phyloP scores from a whole-genome alignment of 2,113 vertebrate species.

The Scolopax mira region DNA sequence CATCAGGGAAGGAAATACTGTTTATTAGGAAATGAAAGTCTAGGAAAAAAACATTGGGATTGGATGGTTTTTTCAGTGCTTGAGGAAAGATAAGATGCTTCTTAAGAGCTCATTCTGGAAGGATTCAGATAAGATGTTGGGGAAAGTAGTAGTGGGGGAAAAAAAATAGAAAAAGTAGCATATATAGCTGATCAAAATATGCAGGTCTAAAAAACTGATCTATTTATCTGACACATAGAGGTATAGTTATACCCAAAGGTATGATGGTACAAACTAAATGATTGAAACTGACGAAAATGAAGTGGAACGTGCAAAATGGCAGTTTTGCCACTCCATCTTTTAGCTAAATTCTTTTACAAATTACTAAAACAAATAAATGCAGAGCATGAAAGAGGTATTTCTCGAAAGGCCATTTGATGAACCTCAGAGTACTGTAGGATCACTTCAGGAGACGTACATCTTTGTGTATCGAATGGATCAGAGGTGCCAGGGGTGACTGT shows the following conservation, averaged over 20 bases:
- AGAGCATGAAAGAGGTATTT: background rate
- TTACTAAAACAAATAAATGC: background rate
- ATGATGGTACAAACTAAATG: background rate
- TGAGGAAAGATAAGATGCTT: background rate
- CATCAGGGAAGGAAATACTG: background rate
- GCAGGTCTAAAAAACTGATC: background rate
- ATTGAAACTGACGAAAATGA: background rate
- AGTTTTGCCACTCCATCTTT: background rate
- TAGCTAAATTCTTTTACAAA: background rate
- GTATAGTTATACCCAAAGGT: no score
- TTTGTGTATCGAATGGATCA: background rate
- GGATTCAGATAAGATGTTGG: background rate
- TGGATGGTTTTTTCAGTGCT: background rate
- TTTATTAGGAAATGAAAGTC: background rate
- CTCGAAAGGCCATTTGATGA: background rate
- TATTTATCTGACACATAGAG: background rate
- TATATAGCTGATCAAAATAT: background rate
- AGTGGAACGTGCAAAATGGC: background rate
- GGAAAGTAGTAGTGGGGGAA: background rate
- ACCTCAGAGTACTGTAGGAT: background rate
- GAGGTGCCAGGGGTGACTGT: background rate
- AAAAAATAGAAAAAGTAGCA: background rate
- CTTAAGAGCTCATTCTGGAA: background rate
- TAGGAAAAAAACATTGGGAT: background rate
- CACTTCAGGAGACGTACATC: background rate